Evolutionary conservation across 2,888 invertebrate genomes (phyloP).

Genomic region (Ptychoptera contaminata): DNA sequence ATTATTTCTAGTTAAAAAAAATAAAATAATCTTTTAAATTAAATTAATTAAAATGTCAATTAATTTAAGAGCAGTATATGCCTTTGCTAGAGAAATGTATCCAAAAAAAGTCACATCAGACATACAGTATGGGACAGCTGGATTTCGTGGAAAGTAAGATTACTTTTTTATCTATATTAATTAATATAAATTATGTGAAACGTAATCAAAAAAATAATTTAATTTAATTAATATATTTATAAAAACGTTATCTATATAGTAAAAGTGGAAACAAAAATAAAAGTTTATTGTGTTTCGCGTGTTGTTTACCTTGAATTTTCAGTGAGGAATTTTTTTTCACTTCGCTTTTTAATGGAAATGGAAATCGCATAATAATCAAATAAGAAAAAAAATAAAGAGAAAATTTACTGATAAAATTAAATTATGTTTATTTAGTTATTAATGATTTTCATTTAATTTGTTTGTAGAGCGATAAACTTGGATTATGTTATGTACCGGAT

Average conservation of each 20-base stretch:
- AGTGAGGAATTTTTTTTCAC: too few relatives aligned
- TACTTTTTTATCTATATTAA: too few relatives aligned
- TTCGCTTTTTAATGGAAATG: too few relatives aligned
- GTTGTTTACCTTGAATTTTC: too few relatives aligned
- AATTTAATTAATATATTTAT: neutral
- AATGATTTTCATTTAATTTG: constrained; percentile 6
- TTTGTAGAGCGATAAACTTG: constrained; percentile 61
- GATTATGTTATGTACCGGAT: constrained; percentile 89
- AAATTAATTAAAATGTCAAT: constrained; percentile 25
- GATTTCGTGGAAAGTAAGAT: constrained; percentile 64
- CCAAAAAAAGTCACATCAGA: constrained; percentile 46
- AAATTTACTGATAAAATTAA: too few relatives aligned
- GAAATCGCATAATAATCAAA: too few relatives aligned
- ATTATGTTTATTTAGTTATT: too few relatives aligned
- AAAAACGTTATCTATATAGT: too few relatives aligned
- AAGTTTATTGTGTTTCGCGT: too few relatives aligned
- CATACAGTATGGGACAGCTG: constrained; percentile 73
- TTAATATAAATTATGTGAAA: too few relatives aligned
- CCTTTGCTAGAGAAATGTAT: constrained; percentile 64
- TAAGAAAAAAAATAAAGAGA: too few relatives aligned
- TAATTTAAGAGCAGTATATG: constrained; percentile 51
- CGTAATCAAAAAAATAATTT: neutral
- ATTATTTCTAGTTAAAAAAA: neutral
- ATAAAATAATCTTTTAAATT: neutral
- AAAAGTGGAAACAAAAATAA: neutral